Evolutionary conservation across 2,113 vertebrate genomes (phyloP).

Genomic region (Mungos mungo): DNA sequence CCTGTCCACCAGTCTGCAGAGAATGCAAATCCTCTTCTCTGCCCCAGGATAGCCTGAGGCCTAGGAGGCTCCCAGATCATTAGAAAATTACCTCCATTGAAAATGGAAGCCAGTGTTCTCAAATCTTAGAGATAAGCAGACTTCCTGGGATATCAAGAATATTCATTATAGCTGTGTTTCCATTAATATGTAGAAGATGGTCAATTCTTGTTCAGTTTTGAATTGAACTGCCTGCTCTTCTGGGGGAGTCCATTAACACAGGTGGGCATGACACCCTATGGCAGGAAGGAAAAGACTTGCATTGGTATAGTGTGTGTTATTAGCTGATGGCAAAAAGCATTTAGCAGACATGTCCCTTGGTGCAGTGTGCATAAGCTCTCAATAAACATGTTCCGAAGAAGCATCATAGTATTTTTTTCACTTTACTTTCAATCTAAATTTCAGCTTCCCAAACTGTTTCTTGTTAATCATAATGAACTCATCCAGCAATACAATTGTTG

Average conservation of each 20-base stretch:
- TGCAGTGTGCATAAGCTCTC: background rate
- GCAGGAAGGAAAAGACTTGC: background rate
- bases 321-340: background rate
- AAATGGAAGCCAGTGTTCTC: background rate
- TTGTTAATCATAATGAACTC: background rate
- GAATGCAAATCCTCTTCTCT: background rate
- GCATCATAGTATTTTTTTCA: background rate
- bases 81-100: background rate
- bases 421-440: background rate
- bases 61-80: background rate
- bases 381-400: background rate
- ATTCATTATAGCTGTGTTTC: background rate
- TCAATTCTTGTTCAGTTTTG: background rate
- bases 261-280: background rate
- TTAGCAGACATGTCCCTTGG: background rate
- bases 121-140: background rate
- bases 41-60: background rate
- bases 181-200: background rate
- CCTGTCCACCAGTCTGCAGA: background rate
- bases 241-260: background rate
- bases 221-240: background rate
- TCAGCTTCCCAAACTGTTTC: conserved; percentile 11
- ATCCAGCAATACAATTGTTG: background rate
- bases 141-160: background rate
- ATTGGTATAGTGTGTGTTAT: background rate